These are phyloP conservation scores for Melitaea cinxia DNA, from an alignment of 1,140 invertebrate species.

Conservation along the genomic window DNA sequence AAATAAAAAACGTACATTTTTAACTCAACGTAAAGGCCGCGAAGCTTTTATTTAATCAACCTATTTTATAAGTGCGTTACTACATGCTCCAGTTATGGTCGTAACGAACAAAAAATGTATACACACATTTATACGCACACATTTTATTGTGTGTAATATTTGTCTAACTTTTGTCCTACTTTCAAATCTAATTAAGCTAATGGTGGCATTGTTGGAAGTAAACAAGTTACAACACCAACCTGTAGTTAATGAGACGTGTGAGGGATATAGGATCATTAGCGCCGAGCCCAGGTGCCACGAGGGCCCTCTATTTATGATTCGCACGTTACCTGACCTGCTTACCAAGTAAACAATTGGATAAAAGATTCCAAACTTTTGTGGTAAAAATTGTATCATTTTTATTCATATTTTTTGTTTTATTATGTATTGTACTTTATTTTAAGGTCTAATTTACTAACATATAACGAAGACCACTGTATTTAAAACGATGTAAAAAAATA, in stretches of 20 bases:
- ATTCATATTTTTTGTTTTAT: too few species aligned
- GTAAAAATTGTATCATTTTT: too few species aligned
- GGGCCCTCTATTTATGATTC: slow-evolving; percentile 20
- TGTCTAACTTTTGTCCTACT: slow-evolving; percentile 8
- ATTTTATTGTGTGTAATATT: too few species aligned
- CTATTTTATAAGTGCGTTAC: background rate
- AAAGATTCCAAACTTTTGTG: slow-evolving; percentile 2
- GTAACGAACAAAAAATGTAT: background rate
- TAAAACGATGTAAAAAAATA: too few species aligned
- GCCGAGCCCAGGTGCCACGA: slow-evolving; percentile 13
- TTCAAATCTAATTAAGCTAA: slow-evolving; percentile 21
- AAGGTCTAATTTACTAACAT: too few species aligned
- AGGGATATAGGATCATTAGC: slow-evolving; percentile 23
- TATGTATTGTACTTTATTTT: too few species aligned
- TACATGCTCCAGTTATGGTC: background rate
- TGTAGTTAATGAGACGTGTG: slow-evolving; percentile 19
- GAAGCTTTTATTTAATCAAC: background rate
- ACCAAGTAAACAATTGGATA: slow-evolving; percentile 8
- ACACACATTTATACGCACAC: too few species aligned
- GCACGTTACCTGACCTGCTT: slow-evolving; percentile 16
- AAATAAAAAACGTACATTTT: background rate
- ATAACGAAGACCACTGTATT: too few species aligned
- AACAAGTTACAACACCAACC: slow-evolving; percentile 19
- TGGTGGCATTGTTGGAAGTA: slow-evolving; percentile 12
- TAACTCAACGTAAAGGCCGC: background rate